Base-by-base conservation (phyloP, 64 coral and sea anemone species). In the Porites lutea region DNA sequence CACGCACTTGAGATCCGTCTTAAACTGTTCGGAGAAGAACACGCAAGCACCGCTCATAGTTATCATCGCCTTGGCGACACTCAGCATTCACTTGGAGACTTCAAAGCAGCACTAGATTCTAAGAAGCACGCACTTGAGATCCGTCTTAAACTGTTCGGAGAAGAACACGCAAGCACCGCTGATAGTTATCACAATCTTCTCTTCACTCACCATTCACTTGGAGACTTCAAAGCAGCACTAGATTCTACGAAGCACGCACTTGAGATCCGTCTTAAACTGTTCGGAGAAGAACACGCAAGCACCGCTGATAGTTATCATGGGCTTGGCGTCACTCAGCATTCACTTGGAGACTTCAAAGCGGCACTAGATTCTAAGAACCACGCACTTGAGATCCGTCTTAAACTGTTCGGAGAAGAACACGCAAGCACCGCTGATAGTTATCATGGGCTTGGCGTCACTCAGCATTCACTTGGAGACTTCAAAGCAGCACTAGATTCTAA, bases 321-420 rank as follows among this genome's bases (percentile, higher is more conserved):
- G 3, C 72, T 75, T 15, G 72, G 44, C 3, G 15, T 49, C 3
- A 48, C 72, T 12, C 72, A 75, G 19, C 37, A 19, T 49, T 8
- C 43, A 2, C 9, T 49, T 11, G 46, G 47, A 9, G 72, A 75
- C 72, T 75, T 45, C 44, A 49, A 10, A 8, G 48, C 72, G 11
- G 72, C 72, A 15, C 45, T 75, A 11, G 4, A 48, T 3, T 50
- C 72, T 12, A 7, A 15, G 0, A 47, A 20, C 14, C 13, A 12
- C 18, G 12, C 74, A 7, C 43, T 52, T n/a, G 13, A 52, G 0
- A 50, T 76, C 7, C 13, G 13, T n/a, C 9, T 48, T 4, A 76
- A 76, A 76, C 74, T 76, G 74, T 76, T 76, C 52, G 74, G 48
- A 76, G 74, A 76, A 76, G 74, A 76, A 76, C 74, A 52, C 48